Percentiles rank a stretch among this genome's conserved stretches.
Evolutionary conservation across 2,797 vertebrate genomes (phyloP).

Genomic region (Pelochelys cantorii): DNA sequence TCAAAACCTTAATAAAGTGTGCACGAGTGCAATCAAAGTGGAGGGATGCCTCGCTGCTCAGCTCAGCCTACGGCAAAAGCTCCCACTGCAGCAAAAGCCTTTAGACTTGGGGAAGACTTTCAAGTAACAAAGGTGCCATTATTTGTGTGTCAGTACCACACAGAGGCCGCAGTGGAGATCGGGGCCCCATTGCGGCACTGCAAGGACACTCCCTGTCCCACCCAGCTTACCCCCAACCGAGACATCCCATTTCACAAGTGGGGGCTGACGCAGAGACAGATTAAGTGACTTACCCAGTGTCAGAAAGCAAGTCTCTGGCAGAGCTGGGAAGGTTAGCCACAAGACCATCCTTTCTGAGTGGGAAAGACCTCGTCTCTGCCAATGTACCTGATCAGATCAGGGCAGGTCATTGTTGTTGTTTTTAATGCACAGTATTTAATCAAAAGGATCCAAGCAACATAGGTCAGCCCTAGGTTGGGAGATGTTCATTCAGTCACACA

Average conservation of each 20-base stretch:
- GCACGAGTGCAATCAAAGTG: background rate
- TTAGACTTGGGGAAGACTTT: background rate
- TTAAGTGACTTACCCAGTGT: background rate
- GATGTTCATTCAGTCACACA: background rate
- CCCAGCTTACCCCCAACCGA: background rate
- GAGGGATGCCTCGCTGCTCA: background rate
- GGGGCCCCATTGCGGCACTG: background rate
- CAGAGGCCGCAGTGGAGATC: background rate
- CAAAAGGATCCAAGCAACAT: rapidly evolving
- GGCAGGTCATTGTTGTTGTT: background rate
- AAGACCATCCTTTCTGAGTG: background rate
- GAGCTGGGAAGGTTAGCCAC: background rate
- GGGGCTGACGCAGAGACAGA: background rate
- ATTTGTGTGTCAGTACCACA: background rate
- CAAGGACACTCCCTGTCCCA: background rate
- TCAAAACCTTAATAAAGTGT: background rate
- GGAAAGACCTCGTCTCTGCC: background rate
- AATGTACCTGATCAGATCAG: background rate
- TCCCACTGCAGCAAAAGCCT: background rate
- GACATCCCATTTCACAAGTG: background rate
- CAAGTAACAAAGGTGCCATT: background rate
- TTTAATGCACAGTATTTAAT: background rate
- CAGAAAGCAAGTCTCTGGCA: background rate
- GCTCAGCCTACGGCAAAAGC: rapidly evolving
- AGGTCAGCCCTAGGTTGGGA: background rate